Percentiles rank a stretch among this genome's conserved stretches.
These are phyloP conservation scores for Siniperca obscura DNA, from an alignment of 2,797 vertebrate species.

Conservation along the genomic window DNA sequence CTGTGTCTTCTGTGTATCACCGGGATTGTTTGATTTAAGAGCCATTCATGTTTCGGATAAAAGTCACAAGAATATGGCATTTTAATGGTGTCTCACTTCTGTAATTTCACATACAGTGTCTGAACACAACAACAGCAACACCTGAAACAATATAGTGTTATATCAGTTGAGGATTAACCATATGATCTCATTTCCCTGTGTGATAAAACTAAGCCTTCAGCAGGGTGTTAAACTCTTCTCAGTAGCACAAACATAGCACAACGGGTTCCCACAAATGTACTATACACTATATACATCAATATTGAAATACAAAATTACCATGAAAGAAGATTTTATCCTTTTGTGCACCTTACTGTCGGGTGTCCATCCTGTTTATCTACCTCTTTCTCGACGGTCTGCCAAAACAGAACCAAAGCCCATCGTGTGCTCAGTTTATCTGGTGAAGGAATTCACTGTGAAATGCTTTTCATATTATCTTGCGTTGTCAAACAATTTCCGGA, in stretches of 20 bases:
- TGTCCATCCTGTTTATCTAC: background rate
- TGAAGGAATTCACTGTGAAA: conserved; percentile 9
- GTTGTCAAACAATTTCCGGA: background rate
- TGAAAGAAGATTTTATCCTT: background rate
- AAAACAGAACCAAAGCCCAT: background rate
- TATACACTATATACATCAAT: background rate
- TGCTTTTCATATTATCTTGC: background rate
- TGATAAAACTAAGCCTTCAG: conserved; percentile 1
- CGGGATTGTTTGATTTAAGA: background rate
- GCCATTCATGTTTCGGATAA: background rate
- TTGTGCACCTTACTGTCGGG: background rate
- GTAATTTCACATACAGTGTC: background rate
- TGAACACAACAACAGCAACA: background rate
- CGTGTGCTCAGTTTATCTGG: conserved; percentile 6
- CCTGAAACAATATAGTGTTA: background rate
- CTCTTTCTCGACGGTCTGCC: background rate
- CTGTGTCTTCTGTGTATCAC: conserved; percentile 9
- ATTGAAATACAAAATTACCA: background rate
- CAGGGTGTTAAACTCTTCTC: background rate
- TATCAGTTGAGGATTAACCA: background rate
- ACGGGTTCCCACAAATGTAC: background rate
- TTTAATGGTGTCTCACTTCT: background rate
- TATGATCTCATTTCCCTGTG: background rate
- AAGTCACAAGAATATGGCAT: background rate
- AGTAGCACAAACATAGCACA: background rate